Percentiles rank a stretch among this genome's conserved stretches.
phyloP scores from a whole-genome alignment of 2,113 vertebrate species.

The Mungos mungo region DNA sequence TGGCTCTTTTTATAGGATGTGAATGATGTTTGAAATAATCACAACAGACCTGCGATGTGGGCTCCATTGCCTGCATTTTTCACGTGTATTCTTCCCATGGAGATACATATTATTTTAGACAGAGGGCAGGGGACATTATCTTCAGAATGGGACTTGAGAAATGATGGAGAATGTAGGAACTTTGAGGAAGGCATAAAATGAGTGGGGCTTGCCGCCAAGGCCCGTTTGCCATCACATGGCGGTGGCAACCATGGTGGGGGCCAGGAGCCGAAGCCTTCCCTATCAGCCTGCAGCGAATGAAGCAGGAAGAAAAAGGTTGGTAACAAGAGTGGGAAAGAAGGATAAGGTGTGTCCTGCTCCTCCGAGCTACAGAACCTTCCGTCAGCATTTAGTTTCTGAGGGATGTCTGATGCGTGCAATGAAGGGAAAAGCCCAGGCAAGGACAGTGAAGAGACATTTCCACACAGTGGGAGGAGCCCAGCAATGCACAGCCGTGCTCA shows the following conservation, averaged over 20 bases:
- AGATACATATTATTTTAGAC: neutral
- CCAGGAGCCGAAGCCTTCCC: neutral
- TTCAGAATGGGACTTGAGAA: neutral
- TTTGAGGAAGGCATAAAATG: neutral
- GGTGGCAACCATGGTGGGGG: neutral
- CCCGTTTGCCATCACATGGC: rapidly evolving
- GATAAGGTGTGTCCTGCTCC: too few relatives aligned
- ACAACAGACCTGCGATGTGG: neutral
- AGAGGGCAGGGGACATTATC: neutral
- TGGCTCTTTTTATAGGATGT: neutral
- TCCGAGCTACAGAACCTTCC: neutral
- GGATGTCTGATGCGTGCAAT: neutral
- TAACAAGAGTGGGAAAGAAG: neutral
- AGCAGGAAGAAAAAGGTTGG: neutral
- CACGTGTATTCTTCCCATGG: neutral
- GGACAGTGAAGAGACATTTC: neutral
- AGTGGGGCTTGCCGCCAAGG: too few relatives aligned
- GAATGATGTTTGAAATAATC: neutral
- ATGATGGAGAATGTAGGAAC: neutral
- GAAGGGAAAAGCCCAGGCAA: neutral
- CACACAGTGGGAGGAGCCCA: neutral
- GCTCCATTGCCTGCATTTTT: neutral
- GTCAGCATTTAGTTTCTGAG: neutral
- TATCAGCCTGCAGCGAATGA: neutral
- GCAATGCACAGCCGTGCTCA: neutral